Base-by-base conservation (phyloP, 2,113 vertebrate species). In the Xiphophorus hellerii region DNA sequence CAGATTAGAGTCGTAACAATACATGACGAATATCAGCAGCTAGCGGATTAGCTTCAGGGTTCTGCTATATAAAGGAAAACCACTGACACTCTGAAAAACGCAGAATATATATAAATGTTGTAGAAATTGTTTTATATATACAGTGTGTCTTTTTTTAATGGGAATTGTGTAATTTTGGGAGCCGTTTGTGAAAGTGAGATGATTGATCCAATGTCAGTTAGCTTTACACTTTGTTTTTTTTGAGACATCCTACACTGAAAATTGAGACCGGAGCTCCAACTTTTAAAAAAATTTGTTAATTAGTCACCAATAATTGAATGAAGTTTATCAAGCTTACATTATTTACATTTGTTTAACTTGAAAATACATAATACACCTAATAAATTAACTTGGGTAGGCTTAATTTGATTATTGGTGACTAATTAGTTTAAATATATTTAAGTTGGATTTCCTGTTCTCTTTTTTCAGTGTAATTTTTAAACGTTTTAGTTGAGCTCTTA, bases 81-180 rank as follows among this genome's bases (percentile, higher is more conserved):
- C 81, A 79, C 80, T 81, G 74, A 58, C 31, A 20, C 28, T 25
- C 66, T 30, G 62, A 71, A 62, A 54, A 48, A 27, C 42, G 44
- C 69, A 73, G 73, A 66, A 33, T 62, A 22, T 80, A 29, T 82
- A 31, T 69, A 73, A 69, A 67, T 77, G 48, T 31, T 29, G 42
- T 44, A 20, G 29, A 9, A 4, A 33, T 64, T 33, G n/a, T 17
- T 25, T 14, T n/a, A 1, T 14, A 74, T 85, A 64, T 73, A 80
- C 69, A 72, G 76, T 70, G 0, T 65, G 62, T 60, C 77, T 27
- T 74, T 35, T 28, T 51, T 27, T 3, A 30, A 2, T 15, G 20
- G 63, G 31, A 33, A 37, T 22, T 1, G 22, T 5, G 29, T 35
- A 6, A 12, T 35, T n/a, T 29, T 37, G 44, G 63, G 30, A 79